A percentile compares a stretch with the other conserved stretches of the same genome.
Conservation (phyloP, 1,140 invertebrate species). For the Pteromalus puparum region DNA sequence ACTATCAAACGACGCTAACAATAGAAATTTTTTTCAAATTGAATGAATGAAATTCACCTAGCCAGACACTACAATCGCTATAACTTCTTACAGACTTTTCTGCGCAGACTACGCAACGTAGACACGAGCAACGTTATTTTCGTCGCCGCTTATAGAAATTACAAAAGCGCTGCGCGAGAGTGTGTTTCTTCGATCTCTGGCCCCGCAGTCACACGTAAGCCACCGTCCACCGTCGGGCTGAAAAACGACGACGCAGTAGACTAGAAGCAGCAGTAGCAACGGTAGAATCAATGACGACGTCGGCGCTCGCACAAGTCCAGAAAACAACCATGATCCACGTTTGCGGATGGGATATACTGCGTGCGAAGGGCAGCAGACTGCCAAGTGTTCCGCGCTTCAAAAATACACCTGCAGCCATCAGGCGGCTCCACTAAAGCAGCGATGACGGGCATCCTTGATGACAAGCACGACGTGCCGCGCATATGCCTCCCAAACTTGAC, state of each 20-base stretch:
- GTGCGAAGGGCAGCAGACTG: neutral
- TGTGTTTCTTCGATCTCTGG: neutral
- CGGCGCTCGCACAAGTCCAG: neutral
- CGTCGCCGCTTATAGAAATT: slow-evolving; percentile 29
- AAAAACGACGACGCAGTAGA: neutral
- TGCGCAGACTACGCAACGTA: neutral
- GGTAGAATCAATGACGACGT: neutral
- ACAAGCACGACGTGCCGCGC: neutral
- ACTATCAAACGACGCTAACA: neutral
- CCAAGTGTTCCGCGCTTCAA: slow-evolving; percentile 28
- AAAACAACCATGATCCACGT: slow-evolving; percentile 33
- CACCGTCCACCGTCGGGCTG: neutral
- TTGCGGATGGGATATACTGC: neutral
- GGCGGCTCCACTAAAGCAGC: neutral
- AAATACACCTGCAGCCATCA: slow-evolving; percentile 1
- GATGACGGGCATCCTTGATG: neutral
- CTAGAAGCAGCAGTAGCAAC: neutral
- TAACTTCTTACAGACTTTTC: slow-evolving; percentile 18
- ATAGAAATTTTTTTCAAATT: neutral
- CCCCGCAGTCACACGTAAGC: neutral
- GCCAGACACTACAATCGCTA: slow-evolving; percentile 1
- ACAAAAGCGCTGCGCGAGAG: slow-evolving; percentile 31
- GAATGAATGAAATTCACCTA: neutral
- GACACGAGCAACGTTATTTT: slow-evolving; percentile 33
- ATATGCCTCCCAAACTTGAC: slow-evolving; percentile 59